Evolutionary conservation across 2,888 invertebrate genomes (phyloP), one percentile per base, ranked within the genome.

Genomic region (Cylindroiulus punctatus): DNA sequence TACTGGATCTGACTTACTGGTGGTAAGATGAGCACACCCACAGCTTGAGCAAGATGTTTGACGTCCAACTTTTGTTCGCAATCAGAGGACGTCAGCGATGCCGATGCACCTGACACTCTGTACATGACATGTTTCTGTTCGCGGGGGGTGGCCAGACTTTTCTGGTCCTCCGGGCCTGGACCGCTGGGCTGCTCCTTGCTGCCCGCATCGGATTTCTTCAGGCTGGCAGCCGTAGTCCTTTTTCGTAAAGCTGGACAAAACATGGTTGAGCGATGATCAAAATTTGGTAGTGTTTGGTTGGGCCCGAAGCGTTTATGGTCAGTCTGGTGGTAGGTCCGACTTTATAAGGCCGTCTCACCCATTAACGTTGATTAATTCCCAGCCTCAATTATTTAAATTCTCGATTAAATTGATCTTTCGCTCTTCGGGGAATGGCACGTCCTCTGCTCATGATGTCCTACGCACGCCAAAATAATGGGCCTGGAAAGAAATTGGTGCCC

Each of bases 161-260:
- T 44, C 19, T 12, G 44, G 26, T 26, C 84, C n/a, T 42, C 44
- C 1, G 14, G 5, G 0, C 26, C 1, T 17, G 26, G 81, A 32
- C 7, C 22, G 10, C 26, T 10, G 76, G 36, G 17, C 7, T 17
- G 14, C 22, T 82, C 32, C 83, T 82, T 82, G 83, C 36, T 82
- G 36, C 2, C 82, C 30, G 32, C 14, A 14, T 42, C 42, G 32
- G 40, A 0, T 44, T 86, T 86, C 44, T 86, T 86, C 22, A 86
- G 4, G 42, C 32, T 65, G 52, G 81, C 44, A 3, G 36, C 40
- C 0, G 86, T 65, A 19, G 86, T 32, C 14, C 86, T 81, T 86
- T 86, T 86, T 12, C 86, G 86, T 44, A 86, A 86, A 5, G 26
- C 65, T 32, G 86, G 86, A 81, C 86, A 86, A 47, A 86, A 82